Base-by-base conservation (phyloP, 2,113 vertebrate genomes). In the Podarcis muralis region DNA sequence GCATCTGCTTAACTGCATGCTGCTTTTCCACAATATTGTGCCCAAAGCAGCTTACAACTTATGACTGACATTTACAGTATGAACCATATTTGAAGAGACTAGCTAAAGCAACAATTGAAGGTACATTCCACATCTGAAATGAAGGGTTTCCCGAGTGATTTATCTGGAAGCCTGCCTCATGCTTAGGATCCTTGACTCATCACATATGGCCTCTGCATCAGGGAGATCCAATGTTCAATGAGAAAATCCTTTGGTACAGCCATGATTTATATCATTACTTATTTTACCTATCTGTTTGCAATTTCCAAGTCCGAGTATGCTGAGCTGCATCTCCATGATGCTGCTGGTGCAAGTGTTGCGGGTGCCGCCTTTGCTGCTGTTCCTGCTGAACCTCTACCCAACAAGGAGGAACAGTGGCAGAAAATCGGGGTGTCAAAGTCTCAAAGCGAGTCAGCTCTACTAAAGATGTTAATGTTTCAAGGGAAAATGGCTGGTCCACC, bases 301-400 rank as follows among this genome's bases (percentile, higher is more conserved):
- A 97, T 93, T 99, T 99, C 99, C 99, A 99, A 7, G 99, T 99
- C 23, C 99, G 97, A 6, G 99, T 99, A 86, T 99, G 99, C 89
- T 99, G 99, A 16, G 99, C 99, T 69, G 99, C 99, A 82, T 99
- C 99, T 22, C 99, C 99, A 0, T 99, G 99, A 94, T 99, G 99
- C 83, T 99, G 99, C 95, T 99, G 99, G 95, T 99, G 99, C 83
- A 99, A 94, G 81, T 99, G 99, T 84, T 99, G 99, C 0, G 99
- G 99, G 90, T 99, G 99, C 4, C 99, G 95, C 37, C 99, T 96
- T 86, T 99, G 99, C 93, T 99, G 99, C 94, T 99, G 99, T 93
- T 99, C 99, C 93, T 99, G 99, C 88, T 99, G 99, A 1, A 99
- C 99, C 95, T 99, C 99, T 71, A 98, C 98, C 99, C 99, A 99